Base-by-base conservation (phyloP, 2,797 vertebrate species). In the Triplophysa bombifrons region DNA sequence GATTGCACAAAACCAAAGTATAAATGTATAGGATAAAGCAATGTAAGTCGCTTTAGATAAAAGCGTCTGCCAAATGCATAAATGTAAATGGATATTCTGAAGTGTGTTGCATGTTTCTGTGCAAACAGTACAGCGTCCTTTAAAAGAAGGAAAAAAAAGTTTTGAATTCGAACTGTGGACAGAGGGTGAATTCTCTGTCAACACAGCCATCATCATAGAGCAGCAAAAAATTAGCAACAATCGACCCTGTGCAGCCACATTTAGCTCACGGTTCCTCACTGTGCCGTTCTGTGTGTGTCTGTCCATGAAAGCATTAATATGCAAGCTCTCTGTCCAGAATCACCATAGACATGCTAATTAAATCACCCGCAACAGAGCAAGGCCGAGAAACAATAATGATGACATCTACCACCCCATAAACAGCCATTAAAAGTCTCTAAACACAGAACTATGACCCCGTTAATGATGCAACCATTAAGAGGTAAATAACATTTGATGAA, bases 211-310 rank as follows among this genome's bases (percentile, higher is more conserved):
- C 55, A 19, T 74, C 19, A 44, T 78, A 76, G 83, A 66, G 30
- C 34, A 79, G 78, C 84, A 86, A 82, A 73, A 81, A 88, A 89
- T 83, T 82, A 82, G 73, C 75, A 67, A 78, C 78, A 82, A 85
- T 89, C 85, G 82, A 72, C 69, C 69, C 80, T 75, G 69, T 53
- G 80, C 72, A 76, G 72, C 73, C 79, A 74, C 69, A 63, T 72
- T 41, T 81, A 63, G 76, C 77, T 72, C 70, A 46, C 14, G 41
- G 8, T 76, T 51, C 53, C 67, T 76, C 38, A 66, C 65, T 60
- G 41, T 71, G 13, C 46, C 63, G 13, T 48, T 48, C 46, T 13
- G 63, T 72, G 70, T 48, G 73, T 82, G 53, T 34, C 14, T 48
- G 16, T 63, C 58, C 50, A 72, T 78, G 55, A 63, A 41, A 50